Evolutionary conservation across 2,113 vertebrate genomes (phyloP), one percentile per base, ranked within the genome.

Genomic region (Sardina pilchardus): DNA sequence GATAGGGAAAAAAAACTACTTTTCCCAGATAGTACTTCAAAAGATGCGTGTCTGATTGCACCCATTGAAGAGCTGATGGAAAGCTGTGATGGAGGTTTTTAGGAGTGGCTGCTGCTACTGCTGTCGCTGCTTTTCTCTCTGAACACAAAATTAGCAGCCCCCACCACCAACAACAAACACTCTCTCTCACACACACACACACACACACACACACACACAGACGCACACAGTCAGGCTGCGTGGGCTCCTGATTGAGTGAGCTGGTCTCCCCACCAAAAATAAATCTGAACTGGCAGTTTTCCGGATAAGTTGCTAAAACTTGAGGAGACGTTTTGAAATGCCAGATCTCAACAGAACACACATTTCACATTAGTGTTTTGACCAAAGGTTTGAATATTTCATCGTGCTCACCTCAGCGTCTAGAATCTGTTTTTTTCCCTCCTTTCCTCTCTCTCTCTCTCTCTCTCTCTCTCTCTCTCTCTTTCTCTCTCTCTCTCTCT

Each of bases 301-400:
- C 12, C 10, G 34, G 10, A 78, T 36, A 78, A 78, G 71, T 36
- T 34, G 56, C 24, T 75, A 81, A 86, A 85, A 85, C 63, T 84
- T 84, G 81, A 83, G 80, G 24, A 85, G 84, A 86, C 24, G 48
- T 88, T 86, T 86, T 86, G 50, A 88, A 87, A 86, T 83, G 87
- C 78, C 67, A 86, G 80, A 87, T 91, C 86, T 87, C 44, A 85
- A 85, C 82, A 1, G 47, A 89, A 92, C 90, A 90, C 89, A 87
- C 71, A 91, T 93, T 89, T 91, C 19, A 26, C 86, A 90, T 93
- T 88, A 89, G 83, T 26, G 80, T 59, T 87, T 75, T 82, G 85
- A 86, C 82, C 84, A 85, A 53, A 17, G 36, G 30, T 59, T 75
- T 92, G 48, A 92, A 92, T 92, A 91, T 90, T 90, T 90, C 10